phyloP scores from a whole-genome alignment of 2,113 vertebrate genomes.

The Balaenoptera acutorostrata region DNA sequence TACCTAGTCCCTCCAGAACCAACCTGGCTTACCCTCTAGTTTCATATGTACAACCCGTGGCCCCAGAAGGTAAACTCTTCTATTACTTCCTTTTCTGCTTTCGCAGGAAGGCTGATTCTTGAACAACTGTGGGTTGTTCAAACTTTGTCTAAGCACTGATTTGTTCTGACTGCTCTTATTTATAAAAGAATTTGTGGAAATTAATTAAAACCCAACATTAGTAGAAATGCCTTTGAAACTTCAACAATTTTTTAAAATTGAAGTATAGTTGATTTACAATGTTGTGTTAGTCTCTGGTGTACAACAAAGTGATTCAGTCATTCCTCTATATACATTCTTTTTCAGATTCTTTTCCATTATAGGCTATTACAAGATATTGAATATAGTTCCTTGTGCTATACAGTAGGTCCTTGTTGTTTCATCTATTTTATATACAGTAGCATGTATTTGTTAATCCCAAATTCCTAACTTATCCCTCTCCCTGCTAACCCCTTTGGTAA shows the following conservation, averaged over 20 bases:
- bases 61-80: background rate
- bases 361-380: background rate
- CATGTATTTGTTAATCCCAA: background rate
- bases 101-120: background rate
- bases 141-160: background rate
- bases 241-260: background rate
- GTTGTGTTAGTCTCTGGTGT: background rate
- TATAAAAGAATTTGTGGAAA: background rate
- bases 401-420: background rate
- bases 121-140: background rate
- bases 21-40: background rate
- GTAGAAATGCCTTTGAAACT: background rate
- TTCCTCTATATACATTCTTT: background rate
- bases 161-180: background rate
- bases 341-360: background rate
- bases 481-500: background rate
- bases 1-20: background rate
- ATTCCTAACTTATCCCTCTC: background rate
- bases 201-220: background rate
- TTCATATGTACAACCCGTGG: background rate
- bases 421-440: background rate
- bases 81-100: background rate
- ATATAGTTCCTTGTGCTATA: background rate
- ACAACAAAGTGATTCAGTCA: background rate
- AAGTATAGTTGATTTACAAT: background rate